Evolutionary conservation across 2,113 vertebrate species (phyloP), one percentile per base, ranked within the genome.

Genomic region (Bubalus kerabau): DNA sequence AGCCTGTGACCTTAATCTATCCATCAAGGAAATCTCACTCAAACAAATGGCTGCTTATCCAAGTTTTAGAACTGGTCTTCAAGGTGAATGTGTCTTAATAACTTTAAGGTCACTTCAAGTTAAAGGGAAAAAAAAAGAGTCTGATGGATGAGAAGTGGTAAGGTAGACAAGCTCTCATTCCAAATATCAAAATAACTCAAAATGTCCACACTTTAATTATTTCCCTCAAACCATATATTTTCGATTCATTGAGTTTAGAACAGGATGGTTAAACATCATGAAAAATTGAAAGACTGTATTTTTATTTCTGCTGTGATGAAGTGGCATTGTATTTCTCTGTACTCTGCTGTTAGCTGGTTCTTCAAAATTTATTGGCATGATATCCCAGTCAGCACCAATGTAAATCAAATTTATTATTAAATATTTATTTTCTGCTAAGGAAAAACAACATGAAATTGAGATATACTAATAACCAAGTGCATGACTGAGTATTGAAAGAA

Each of bases 101-200:
- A 97, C 48, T 98, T 98, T 98, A 98, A 99, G 98, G 97, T 98
- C 97, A 98, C 87, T 46, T 71, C 26, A 3, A 98, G 95, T 91
- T 80, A 74, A 74, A 40, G n/a, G 9, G 0, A 36, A 40, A 43
- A 94, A 74, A 78, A 74, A 81, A 17, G 88, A 82, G 54, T 46
- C 5, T 98, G 98, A 98, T 98, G 93, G 76, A 98, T 98, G 94
- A 97, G 82, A 95, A 94, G 30, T 15, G 90, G 87, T 96, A 67
- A 28, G 30, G 80, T 46, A 98, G 95, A 97, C 90, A 98, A 94
- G 96, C 57, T 98, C 97, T 97, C 86, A 56, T 97, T 98, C 98
- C 97, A 98, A 97, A 96, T 97, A 98, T 97, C 91, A 95, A 92
- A 98, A 98, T 98, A 98, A 98, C 96, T 98, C 91, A 96, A 97